Percentiles rank a stretch among this genome's conserved stretches.
Evolutionary conservation across 2,113 vertebrate genomes (phyloP).

Genomic region (Chlamydotis undulata): DNA sequence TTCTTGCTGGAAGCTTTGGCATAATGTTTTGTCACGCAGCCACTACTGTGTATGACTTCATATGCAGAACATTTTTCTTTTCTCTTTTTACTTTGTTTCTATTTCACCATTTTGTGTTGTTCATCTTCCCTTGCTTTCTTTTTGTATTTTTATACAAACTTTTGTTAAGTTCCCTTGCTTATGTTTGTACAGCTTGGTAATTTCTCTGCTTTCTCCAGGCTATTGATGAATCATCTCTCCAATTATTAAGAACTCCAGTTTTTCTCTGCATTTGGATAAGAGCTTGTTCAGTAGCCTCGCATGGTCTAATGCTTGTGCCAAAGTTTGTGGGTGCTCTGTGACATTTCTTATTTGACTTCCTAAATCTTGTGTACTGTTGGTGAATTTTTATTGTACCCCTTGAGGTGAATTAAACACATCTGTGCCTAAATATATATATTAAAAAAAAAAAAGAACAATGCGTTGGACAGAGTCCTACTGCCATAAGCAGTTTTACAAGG

Average conservation of each 20-base stretch:
- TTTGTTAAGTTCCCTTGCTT: background rate
- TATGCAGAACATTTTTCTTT: background rate
- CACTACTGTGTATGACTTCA: background rate
- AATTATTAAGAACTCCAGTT: background rate
- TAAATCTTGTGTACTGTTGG: background rate
- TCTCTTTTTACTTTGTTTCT: background rate
- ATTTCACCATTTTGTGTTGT: background rate
- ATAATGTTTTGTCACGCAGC: background rate
- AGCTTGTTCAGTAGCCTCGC: background rate
- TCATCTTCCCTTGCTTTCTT: background rate
- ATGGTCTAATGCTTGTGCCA: background rate
- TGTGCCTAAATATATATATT: background rate
- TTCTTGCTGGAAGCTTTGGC: background rate
- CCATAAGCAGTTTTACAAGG: background rate
- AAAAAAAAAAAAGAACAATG: background rate
- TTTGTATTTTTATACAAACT: background rate
- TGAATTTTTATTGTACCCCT: background rate
- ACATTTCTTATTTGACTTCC: background rate
- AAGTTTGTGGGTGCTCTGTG: background rate
- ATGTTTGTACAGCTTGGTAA: background rate
- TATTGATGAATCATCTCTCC: background rate
- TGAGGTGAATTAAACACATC: background rate
- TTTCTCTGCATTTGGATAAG: background rate
- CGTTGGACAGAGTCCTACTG: background rate
- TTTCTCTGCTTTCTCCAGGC: background rate